These are phyloP conservation scores for Tamias sibiricus DNA, from an alignment of 2,113 vertebrate species.

Conservation along the genomic window DNA sequence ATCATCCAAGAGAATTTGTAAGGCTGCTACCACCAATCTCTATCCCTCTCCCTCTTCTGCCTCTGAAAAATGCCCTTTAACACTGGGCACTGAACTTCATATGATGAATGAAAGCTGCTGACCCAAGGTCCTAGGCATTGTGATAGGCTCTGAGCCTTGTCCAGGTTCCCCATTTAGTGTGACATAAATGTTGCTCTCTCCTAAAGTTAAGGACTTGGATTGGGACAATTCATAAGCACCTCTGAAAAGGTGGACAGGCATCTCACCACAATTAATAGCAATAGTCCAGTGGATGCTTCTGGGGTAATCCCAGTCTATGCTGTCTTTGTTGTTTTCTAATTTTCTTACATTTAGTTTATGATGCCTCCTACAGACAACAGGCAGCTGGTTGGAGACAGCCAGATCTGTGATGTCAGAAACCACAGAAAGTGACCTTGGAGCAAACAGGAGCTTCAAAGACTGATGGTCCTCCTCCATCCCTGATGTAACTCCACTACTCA, in stretches of 20 bases:
- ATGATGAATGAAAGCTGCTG: neutral
- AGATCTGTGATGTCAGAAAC: constrained; percentile 18
- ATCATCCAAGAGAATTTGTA: neutral
- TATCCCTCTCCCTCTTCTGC: neutral
- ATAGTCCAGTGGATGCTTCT: neutral
- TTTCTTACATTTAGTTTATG: neutral
- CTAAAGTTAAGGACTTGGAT: constrained; percentile 4
- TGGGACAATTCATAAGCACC: constrained; percentile 52
- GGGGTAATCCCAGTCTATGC: neutral
- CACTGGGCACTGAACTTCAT: no score
- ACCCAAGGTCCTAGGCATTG: neutral
- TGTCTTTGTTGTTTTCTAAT: constrained; percentile 22
- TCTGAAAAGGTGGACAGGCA: constrained; percentile 14
- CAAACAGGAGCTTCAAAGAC: neutral
- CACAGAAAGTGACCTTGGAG: neutral
- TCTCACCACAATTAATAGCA: neutral
- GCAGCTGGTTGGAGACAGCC: neutral
- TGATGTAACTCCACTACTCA: neutral
- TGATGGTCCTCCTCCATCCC: neutral
- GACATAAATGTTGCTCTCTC: constrained; percentile 12
- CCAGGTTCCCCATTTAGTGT: neutral
- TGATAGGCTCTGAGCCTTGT: neutral
- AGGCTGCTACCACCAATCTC: rapidly evolving
- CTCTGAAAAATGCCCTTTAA: neutral
- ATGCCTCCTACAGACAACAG: neutral